A percentile compares a stretch with the other conserved stretches of the same genome.
Evolutionary conservation across 2,797 vertebrate species (phyloP).

Genomic region (Aulostomus chinensis): DNA sequence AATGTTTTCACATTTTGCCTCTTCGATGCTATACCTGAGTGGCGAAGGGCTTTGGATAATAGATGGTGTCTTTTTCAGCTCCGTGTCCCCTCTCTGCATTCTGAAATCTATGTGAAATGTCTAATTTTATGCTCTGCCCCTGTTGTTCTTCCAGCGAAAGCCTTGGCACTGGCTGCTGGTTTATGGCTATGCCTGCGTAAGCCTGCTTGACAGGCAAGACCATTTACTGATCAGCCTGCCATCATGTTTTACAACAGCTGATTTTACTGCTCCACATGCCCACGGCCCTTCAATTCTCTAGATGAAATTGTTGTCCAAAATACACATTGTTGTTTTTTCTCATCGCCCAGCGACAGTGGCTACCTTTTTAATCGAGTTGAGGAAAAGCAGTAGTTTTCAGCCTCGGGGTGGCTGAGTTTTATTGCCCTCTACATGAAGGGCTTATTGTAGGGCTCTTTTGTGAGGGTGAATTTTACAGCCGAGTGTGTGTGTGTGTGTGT

Average conservation of each 20-base stretch:
- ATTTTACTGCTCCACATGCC: conserved; percentile 27
- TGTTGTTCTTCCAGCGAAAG: conserved; percentile 1
- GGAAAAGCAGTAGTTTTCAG: conserved; percentile 44
- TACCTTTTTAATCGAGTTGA: conserved; percentile 46
- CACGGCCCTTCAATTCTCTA: conserved; percentile 25
- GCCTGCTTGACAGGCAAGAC: conserved; percentile 19
- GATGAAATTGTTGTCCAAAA: conserved; percentile 27
- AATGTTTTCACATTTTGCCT: conserved; percentile 24
- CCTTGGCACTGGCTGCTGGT: conserved; percentile 11
- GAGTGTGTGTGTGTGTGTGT: conserved; percentile 17
- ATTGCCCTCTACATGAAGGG: conserved; percentile 40
- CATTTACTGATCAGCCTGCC: conserved; percentile 48
- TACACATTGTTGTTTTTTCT: conserved; percentile 18
- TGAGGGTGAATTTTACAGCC: conserved; percentile 52
- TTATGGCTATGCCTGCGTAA: conserved; percentile 13
- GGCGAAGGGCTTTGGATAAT: conserved; percentile 1
- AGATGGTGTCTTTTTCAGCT: not conserved
- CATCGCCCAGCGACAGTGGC: conserved; percentile 12
- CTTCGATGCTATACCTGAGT: conserved; percentile 3
- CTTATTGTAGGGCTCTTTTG: conserved; percentile 55
- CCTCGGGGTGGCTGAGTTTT: conserved; percentile 38
- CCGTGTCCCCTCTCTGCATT: not conserved
- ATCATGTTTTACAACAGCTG: conserved; percentile 39
- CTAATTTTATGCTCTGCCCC: conserved; percentile 1
- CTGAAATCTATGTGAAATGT: conserved; percentile 4